phyloP scores from a whole-genome alignment of 2,888 invertebrate species.

The Eudasyphora cyanicolor region DNA sequence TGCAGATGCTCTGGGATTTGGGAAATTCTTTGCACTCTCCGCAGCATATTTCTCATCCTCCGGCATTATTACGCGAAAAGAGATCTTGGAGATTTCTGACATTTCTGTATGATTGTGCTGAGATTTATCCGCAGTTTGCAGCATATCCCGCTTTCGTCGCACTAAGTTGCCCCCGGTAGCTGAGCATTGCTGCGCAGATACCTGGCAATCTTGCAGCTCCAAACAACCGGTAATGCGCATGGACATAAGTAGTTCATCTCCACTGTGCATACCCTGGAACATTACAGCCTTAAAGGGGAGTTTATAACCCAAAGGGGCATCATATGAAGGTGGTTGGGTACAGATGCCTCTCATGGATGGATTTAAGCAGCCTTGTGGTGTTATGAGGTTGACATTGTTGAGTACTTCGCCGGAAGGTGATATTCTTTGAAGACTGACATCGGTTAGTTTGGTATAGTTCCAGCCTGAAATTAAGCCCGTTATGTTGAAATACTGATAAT shows the following conservation, averaged over 20 bases:
- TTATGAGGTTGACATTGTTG: conserved; percentile 79
- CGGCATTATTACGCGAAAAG: conserved; percentile 75
- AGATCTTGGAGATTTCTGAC: conserved; percentile 75
- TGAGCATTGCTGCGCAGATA: conserved; percentile 72
- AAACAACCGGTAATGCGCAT: conserved; percentile 82
- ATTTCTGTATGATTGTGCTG: conserved; percentile 70
- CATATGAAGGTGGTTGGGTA: conserved; percentile 79
- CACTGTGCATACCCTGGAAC: conserved; percentile 83
- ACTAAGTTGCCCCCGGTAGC: conserved; percentile 62
- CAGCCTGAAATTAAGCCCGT: conserved; percentile 71
- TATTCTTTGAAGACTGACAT: conserved; percentile 80
- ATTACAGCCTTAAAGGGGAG: conserved; percentile 82
- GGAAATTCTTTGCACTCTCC: background rate
- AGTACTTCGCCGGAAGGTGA: conserved; percentile 74
- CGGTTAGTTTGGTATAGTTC: conserved; percentile 82
- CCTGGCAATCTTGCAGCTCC: conserved; percentile 81
- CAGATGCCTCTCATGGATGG: conserved; percentile 80
- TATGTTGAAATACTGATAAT: background rate
- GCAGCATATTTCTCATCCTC: conserved; percentile 29
- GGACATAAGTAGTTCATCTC: conserved; percentile 82
- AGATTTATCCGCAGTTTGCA: background rate
- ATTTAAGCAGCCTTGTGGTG: conserved; percentile 80
- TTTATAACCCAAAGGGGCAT: conserved; percentile 80
- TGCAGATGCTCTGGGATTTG: conserved; percentile 20
- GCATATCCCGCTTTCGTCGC: conserved; percentile 69